These are phyloP conservation scores for Anser brachyrhynchus DNA, from an alignment of 2,113 vertebrate species.

Conservation along the genomic window DNA sequence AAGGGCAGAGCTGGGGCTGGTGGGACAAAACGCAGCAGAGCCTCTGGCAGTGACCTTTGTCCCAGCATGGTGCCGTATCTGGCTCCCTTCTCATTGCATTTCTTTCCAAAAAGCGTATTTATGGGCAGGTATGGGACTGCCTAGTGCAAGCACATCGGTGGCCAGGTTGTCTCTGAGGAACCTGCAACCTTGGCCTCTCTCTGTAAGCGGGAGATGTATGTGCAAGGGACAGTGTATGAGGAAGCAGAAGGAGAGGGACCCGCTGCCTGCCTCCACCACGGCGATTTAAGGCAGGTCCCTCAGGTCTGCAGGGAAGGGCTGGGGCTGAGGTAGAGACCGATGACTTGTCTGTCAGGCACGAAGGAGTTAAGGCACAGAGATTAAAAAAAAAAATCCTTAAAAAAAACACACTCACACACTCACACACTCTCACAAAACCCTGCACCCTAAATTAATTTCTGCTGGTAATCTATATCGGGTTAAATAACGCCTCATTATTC, in stretches of 20 bases:
- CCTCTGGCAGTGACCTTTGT: not conserved
- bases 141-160: not conserved
- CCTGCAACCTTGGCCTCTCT: not conserved
- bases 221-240: slow-evolving; percentile 9
- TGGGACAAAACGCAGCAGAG: not conserved
- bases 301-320: not conserved
- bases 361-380: slow-evolving; percentile 62
- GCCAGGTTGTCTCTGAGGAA: not conserved
- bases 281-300: not conserved
- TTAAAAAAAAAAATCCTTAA: slow-evolving; percentile 45
- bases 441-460: slow-evolving; percentile 86
- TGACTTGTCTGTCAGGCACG: not conserved
- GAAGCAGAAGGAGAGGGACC: not conserved
- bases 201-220: not conserved
- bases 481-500: slow-evolving; percentile 88
- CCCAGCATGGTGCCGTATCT: not conserved
- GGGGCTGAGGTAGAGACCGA: not conserved
- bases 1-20: not conserved
- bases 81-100: not conserved
- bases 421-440: slow-evolving; percentile 71
- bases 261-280: not conserved
- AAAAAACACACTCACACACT: slow-evolving; percentile 25
- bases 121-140: not conserved
- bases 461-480: slow-evolving; percentile 84
- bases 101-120: not conserved